phyloP scores from a whole-genome alignment of 2,797 vertebrate genomes.

The Ispidina lecontei region DNA sequence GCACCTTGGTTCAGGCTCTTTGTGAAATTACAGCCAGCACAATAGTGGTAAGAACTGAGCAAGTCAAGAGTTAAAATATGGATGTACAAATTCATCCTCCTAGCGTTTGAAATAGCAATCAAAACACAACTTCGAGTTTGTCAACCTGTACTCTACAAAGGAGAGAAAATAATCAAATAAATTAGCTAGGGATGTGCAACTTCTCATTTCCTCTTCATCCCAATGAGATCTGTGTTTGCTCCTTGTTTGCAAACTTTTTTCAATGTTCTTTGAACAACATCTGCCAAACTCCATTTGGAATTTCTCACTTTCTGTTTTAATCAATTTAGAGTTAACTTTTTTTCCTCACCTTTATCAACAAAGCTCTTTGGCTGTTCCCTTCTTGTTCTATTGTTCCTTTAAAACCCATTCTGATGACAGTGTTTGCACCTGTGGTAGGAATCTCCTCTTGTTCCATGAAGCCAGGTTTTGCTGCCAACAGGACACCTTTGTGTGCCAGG shows the following conservation, averaged over 20 bases:
- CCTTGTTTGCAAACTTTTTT: conserved; percentile 10
- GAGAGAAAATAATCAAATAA: conserved; percentile 37
- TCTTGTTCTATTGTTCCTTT: background rate
- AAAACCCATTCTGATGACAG: background rate
- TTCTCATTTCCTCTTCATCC: background rate
- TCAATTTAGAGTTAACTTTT: conserved; percentile 1
- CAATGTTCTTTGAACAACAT: conserved; percentile 44
- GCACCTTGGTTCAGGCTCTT: background rate
- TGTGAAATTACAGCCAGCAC: background rate
- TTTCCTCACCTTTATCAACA: background rate
- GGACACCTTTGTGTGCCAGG: background rate
- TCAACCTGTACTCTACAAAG: background rate
- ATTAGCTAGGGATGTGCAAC: conserved; percentile 1
- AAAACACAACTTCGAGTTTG: conserved; percentile 41
- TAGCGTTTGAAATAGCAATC: conserved; percentile 26
- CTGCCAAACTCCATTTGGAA: conserved; percentile 48
- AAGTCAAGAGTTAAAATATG: conserved; percentile 38
- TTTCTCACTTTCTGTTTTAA: background rate
- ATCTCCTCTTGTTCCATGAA: background rate
- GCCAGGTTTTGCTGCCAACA: background rate
- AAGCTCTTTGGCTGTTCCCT: background rate
- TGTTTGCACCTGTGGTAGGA: background rate
- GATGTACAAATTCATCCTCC: background rate
- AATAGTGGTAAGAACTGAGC: conserved; percentile 13
- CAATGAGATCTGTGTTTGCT: background rate